Base-by-base conservation (phyloP, 1,140 invertebrate species). In the Cydia splendana region DNA sequence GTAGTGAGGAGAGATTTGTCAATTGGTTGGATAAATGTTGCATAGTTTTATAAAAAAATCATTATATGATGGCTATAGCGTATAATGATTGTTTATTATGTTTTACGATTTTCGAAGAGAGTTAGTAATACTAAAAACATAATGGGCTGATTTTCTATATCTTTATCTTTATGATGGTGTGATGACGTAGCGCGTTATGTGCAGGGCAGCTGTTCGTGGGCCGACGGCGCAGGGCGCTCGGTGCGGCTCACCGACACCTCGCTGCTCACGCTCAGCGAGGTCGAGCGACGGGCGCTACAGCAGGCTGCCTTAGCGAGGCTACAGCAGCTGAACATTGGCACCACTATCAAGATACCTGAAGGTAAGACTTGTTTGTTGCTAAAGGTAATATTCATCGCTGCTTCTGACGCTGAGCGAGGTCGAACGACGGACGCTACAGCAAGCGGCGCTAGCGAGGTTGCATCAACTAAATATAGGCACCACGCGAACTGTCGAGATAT, bases 241-340 rank as follows among this genome's bases (percentile, higher is more conserved):
- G 96, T 98, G 77, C 94, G 95, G 42, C 93, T 98, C 65, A 92
- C 94, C 45, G 95, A 96, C 79, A 96, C 95, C 9, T 94, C 95
- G 62, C 90, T 98, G 65, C 94, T 97, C 45, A 95, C 95, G 42
- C 94, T 99, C 75, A 96, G 95, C 53, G 97, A 98, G 77, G 94
- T 97, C 45, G 98, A 99, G 93, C 93, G 96, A 76, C 94, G 96
- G 76, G 95, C 97, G 3, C 94, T 99, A 12, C 96, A 97, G 88
- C 95, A 97, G 86, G 96, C 98, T 15, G 97, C 97, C 4, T 94
- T 98, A 3, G 96, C 97, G n/a, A 96, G 98, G 87, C 95, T 99
- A 10, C 96, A 97, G 90, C 96, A 97, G 77, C 94, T 98, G 75
- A 97, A 98, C 92, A 94, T 98, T 12, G 97, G 97, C 10, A 96